Evolutionary conservation across 2,797 vertebrate species (phyloP).

Genomic region (Cyprinodon diabolis): DNA sequence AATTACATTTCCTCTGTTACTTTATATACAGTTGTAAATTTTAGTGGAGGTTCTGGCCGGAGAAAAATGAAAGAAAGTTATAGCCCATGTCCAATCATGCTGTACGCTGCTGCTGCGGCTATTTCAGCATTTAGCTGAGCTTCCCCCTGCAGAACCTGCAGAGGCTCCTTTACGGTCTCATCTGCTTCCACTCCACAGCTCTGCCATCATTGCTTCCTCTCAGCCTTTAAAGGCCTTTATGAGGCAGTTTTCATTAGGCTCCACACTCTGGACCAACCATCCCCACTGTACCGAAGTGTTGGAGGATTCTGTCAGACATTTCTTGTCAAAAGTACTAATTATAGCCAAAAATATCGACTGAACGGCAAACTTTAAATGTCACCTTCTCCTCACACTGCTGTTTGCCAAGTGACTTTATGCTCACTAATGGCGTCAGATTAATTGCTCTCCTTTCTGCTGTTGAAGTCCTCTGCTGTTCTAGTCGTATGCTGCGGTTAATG

Average conservation of each 20-base stretch:
- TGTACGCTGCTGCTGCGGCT: slow-evolving; percentile 67
- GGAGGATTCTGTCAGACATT: slow-evolving; percentile 49
- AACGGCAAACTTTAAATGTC: slow-evolving; percentile 55
- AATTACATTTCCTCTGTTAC: slow-evolving; percentile 50
- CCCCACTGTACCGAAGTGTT: slow-evolving; percentile 30
- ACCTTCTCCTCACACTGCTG: slow-evolving; percentile 52
- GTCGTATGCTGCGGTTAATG: slow-evolving; percentile 76
- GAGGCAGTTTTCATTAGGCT: slow-evolving; percentile 64
- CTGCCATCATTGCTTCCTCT: slow-evolving; percentile 60
- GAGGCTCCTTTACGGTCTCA: slow-evolving; percentile 73
- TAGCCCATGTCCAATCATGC: slow-evolving; percentile 76
- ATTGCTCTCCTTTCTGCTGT: slow-evolving; percentile 68
- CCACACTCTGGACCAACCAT: slow-evolving; percentile 35
- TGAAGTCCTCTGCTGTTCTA: slow-evolving; percentile 65
- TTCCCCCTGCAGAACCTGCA: slow-evolving; percentile 53
- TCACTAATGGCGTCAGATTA: slow-evolving; percentile 71
- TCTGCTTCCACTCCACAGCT: slow-evolving; percentile 69
- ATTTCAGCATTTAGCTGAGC: slow-evolving; percentile 69
- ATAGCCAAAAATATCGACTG: slow-evolving; percentile 57
- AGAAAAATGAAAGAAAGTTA: slow-evolving; percentile 72
- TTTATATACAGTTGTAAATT: slow-evolving; percentile 58
- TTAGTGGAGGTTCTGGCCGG: slow-evolving; percentile 60
- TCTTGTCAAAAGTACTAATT: slow-evolving; percentile 64
- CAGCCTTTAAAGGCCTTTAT: slow-evolving; percentile 65
- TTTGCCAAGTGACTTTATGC: slow-evolving; percentile 65